Evolutionary conservation across 53 echinoderm and acorn worm genomes (phyloP), one percentile per base, ranked within the genome.

Genomic region (Actinopyga echinites): DNA sequence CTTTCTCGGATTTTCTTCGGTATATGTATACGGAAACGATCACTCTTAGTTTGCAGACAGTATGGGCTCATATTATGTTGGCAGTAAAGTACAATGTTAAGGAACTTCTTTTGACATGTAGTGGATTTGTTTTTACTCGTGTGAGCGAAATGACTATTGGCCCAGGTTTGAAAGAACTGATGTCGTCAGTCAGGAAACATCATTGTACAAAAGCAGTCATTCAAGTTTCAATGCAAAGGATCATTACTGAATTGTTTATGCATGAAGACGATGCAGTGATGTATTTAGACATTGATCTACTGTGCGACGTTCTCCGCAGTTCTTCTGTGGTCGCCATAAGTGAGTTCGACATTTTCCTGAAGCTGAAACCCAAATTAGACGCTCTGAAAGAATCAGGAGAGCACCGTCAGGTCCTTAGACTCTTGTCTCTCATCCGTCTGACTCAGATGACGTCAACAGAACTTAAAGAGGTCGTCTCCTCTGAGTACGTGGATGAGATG

Each of bases 11-110:
- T 31, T 54, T 77, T 9, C 11, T 80, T 40, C 25, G 32, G 22
- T 80, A 21, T 45, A 61, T 80, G 60, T 80, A 80, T 61, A 80
- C 81, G 6, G 81, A 80, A 25, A 23, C 60, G 13, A 38, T 80
- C 22, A 61, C 34, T 1, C 29, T 80, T 20, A 62, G 30, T 23
- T 29, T 61, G 10, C 23, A 42, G 60, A 80, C 19, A 22, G 63
- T 62, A 21, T 80, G 63, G 81, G 42, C 37, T 62, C 40, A 40
- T 38, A 40, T 80, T 10, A 10, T 19, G 19, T 30, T 80, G 30
- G 81, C 38, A 0, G 1, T 1, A 2, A 31, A 61, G 37, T 62
- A 61, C 45, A 25, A 44, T 8, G 81, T 60, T 1, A 12, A 13
- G 13, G 36, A 56, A 12, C 25, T 80, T 1, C 10, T 20, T 11